Percentiles rank a stretch among this genome's conserved stretches.
Evolutionary conservation across 2,888 invertebrate genomes (phyloP).

Genomic region (Clitarchus hookeri): DNA sequence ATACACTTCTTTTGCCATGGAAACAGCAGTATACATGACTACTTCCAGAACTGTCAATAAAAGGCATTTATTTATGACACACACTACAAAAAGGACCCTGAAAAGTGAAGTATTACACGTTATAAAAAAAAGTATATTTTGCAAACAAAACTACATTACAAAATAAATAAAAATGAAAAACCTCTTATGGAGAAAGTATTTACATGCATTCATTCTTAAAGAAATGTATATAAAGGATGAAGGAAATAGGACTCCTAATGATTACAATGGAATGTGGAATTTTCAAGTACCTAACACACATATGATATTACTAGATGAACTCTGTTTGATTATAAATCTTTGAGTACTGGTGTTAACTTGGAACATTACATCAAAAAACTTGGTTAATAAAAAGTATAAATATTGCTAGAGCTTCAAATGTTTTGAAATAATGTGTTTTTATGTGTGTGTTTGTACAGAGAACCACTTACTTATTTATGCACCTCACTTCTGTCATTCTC

Average conservation of each 20-base stretch:
- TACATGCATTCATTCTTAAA: background rate
- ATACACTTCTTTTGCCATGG: too few species aligned
- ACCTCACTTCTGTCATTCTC: background rate
- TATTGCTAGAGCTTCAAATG: background rate
- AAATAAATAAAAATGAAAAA: too few species aligned
- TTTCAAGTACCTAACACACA: background rate
- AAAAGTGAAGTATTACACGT: too few species aligned
- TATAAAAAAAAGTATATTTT: too few species aligned
- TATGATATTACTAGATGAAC: background rate
- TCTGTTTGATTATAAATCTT: background rate
- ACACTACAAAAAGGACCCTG: too few species aligned
- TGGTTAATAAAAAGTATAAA: background rate
- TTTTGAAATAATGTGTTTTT: background rate
- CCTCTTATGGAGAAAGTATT: too few species aligned
- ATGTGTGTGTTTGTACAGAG: background rate
- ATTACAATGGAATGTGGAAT: background rate
- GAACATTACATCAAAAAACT: background rate
- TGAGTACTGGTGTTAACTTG: too few species aligned
- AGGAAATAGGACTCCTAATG: background rate
- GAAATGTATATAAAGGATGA: background rate
- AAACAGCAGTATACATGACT: too few species aligned
- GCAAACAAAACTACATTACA: too few species aligned
- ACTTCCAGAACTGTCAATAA: too few species aligned
- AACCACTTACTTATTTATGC: background rate
- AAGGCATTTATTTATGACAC: too few species aligned